Evolutionary conservation across 2,113 vertebrate species (phyloP).

Genomic region (Hucho hucho): DNA sequence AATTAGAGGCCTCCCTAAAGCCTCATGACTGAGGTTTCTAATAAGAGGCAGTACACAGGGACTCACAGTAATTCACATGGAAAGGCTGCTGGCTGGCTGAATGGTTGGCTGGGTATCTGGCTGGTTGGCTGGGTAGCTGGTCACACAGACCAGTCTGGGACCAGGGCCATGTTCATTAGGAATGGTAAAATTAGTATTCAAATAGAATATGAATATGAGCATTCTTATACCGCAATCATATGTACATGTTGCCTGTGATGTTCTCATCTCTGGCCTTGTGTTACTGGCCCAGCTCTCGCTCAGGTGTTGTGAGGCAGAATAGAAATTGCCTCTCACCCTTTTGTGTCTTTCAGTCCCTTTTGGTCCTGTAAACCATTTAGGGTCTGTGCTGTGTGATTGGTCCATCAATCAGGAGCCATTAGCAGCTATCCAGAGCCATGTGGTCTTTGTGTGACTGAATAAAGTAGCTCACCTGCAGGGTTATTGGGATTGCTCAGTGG

Average conservation of each 20-base stretch:
- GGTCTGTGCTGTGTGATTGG: not conserved
- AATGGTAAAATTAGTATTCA: no score
- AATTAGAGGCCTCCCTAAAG: slow-evolving; percentile 47
- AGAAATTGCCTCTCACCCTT: not conserved
- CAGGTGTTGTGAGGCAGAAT: not conserved
- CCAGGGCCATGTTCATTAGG: no score
- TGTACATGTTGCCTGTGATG: no score
- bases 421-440: not conserved
- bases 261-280: no score
- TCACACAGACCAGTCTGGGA: no score
- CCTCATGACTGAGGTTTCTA: slow-evolving; percentile 39
- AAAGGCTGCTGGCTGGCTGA: slow-evolving; percentile 9
- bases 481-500: slow-evolving; percentile 17
- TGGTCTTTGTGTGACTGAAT: slow-evolving; percentile 12
- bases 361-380: not conserved
- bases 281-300: no score
- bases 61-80: slow-evolving; percentile 50
- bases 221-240: no score
- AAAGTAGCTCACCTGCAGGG: slow-evolving; percentile 22
- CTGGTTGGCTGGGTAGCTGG: not conserved
- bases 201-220: no score
- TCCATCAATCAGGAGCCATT: slow-evolving; percentile 16
- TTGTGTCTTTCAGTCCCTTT: not conserved
- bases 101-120: no score
- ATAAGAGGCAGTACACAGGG: slow-evolving; percentile 39